Evolutionary conservation across 2,113 vertebrate genomes (phyloP).

Genomic region (Phaethornis superciliosus): DNA sequence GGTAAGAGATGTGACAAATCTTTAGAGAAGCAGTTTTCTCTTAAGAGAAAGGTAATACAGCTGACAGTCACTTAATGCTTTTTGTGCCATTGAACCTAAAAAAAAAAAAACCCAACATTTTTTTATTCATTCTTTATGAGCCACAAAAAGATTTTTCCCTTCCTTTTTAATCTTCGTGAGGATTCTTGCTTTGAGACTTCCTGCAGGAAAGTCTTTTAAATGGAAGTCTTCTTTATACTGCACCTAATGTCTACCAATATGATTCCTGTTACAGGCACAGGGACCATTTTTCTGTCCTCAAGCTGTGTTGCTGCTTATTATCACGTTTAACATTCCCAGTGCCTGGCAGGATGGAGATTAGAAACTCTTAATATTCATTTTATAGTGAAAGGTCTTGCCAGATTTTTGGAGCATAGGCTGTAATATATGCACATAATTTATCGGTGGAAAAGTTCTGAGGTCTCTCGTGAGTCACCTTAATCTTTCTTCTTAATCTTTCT

Average conservation of each 20-base stretch:
- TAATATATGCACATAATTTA: slow-evolving; percentile 54
- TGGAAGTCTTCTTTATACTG: slow-evolving; percentile 33
- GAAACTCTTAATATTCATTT: slow-evolving; percentile 59
- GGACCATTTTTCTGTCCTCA: slow-evolving; percentile 63
- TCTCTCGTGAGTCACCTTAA: slow-evolving; percentile 47
- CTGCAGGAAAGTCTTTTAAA: slow-evolving; percentile 47
- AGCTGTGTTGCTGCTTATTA: slow-evolving; percentile 65
- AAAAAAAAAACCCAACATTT: neutral
- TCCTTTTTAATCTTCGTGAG: slow-evolving; percentile 9
- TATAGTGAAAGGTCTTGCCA: slow-evolving; percentile 49
- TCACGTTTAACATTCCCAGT: slow-evolving; percentile 51
- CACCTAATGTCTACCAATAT: slow-evolving; percentile 40
- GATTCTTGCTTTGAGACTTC: slow-evolving; percentile 48
- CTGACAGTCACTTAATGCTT: slow-evolving; percentile 8
- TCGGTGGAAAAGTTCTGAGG: slow-evolving; percentile 55
- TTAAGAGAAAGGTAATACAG: slow-evolving; percentile 21
- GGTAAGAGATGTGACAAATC: neutral
- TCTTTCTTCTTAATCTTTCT: slow-evolving; percentile 8
- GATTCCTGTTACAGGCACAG: slow-evolving; percentile 19
- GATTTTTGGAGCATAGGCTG: slow-evolving; percentile 18
- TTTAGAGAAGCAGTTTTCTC: slow-evolving; percentile 29
- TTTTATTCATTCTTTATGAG: neutral
- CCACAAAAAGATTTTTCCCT: neutral
- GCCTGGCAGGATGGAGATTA: slow-evolving; percentile 63
- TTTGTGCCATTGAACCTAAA: neutral